Evolutionary conservation across 2,113 vertebrate species (phyloP).

Genomic region (Nycticorax nycticorax): DNA sequence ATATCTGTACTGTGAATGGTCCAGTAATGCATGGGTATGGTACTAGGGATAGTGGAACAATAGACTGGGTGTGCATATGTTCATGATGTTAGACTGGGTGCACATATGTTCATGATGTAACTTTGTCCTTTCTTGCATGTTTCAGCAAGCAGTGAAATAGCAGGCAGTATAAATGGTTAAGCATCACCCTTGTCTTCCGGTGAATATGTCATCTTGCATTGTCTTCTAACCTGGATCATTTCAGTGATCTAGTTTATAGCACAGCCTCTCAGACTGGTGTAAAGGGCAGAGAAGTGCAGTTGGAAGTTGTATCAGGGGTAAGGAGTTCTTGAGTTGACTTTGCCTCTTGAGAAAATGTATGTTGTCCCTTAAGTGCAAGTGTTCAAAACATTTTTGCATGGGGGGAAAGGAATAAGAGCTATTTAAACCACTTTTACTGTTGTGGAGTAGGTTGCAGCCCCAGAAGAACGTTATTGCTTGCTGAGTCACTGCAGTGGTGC

Average conservation of each 20-base stretch:
- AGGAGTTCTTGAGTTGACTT: neutral
- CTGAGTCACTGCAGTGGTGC: neutral
- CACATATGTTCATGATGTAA: neutral
- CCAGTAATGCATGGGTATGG: neutral
- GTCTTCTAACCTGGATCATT: neutral
- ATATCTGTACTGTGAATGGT: neutral
- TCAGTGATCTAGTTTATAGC: neutral
- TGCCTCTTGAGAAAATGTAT: neutral
- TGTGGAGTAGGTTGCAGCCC: neutral
- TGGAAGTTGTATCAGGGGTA: neutral
- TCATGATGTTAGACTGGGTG: neutral
- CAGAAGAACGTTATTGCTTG: neutral
- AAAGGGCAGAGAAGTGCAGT: neutral
- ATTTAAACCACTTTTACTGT: neutral
- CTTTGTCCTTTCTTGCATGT: neutral
- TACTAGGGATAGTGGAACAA: neutral
- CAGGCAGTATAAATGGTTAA: neutral
- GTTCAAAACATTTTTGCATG: neutral
- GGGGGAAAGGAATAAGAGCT: neutral
- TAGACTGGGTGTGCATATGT: neutral
- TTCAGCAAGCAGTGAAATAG: neutral
- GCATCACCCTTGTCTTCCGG: neutral
- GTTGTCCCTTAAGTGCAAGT: neutral
- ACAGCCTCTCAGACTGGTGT: neutral
- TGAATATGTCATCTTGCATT: neutral